A percentile compares a stretch with the other conserved stretches of the same genome.
These are phyloP conservation scores for Drosophila melanosoma DNA, from an alignment of 2,888 invertebrate genomes.

Conservation along the genomic window DNA sequence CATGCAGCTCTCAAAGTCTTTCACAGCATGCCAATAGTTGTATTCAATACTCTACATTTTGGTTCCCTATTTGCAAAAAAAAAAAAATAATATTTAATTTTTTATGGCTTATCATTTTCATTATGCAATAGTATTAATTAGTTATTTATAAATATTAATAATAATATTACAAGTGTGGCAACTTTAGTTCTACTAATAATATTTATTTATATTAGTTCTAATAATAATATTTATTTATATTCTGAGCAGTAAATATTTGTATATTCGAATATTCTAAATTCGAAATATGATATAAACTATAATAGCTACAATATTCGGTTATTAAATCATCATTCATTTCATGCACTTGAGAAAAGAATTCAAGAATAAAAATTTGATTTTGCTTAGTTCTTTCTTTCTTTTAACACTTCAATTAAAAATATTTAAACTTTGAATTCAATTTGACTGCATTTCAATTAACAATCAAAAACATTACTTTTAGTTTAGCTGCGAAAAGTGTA, in stretches of 20 bases:
- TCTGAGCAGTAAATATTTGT: not conserved
- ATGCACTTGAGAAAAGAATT: not conserved
- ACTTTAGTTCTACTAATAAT: not conserved
- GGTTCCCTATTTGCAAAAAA: not conserved
- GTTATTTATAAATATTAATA: not conserved
- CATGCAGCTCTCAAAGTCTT: conserved; percentile 11
- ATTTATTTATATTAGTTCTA: not conserved
- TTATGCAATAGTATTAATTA: not conserved
- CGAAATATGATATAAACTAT: too few species aligned
- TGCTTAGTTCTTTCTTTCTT: not conserved
- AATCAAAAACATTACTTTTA: not conserved
- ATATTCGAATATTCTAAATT: too few species aligned
- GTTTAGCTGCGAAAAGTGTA: not conserved
- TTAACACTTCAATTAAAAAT: not conserved
- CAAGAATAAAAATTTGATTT: not conserved
- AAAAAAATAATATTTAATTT: not conserved
- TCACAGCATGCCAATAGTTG: conserved; percentile 22
- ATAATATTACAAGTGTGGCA: not conserved
- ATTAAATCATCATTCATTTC: not conserved
- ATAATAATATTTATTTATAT: not conserved
- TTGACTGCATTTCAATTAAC: not conserved
- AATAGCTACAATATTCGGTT: not conserved
- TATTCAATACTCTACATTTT: conserved; percentile 21
- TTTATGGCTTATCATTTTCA: not conserved
- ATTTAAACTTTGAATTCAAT: not conserved